These are phyloP conservation scores for Drosophila saltans DNA, from an alignment of 1,140 invertebrate genomes.

Conservation along the genomic window DNA sequence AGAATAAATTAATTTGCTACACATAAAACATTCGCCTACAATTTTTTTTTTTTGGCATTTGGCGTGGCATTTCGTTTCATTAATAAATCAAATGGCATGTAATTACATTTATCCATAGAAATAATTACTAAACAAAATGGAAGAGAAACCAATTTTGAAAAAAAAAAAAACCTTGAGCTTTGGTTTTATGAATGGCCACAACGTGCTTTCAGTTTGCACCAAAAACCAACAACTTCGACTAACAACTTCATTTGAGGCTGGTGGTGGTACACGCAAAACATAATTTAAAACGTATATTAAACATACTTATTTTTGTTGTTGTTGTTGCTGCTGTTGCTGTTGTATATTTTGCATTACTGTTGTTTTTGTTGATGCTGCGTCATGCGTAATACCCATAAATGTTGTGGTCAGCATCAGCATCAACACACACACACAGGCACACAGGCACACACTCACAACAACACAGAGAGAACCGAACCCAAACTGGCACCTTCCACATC, in stretches of 20 bases:
- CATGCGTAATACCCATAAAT: slow-evolving; percentile 59
- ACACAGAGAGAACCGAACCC: too few species aligned
- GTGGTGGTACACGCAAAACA: neutral
- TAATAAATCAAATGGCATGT: too few species aligned
- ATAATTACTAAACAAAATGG: too few species aligned
- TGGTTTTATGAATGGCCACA: neutral
- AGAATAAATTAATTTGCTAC: neutral
- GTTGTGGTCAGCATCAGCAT: slow-evolving; percentile 43
- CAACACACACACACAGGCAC: neutral
- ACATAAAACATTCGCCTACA: too few species aligned
- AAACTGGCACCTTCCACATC: too few species aligned
- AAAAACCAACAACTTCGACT: slow-evolving; percentile 16
- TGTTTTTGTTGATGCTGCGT: slow-evolving; percentile 21
- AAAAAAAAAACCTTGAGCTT: neutral
- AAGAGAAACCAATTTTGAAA: neutral
- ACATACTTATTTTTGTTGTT: slow-evolving; percentile 42
- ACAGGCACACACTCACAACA: too few species aligned
- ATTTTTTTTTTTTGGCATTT: too few species aligned
- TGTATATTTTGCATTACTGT: neutral
- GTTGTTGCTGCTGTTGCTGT: slow-evolving; percentile 9
- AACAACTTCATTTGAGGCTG: slow-evolving; percentile 37
- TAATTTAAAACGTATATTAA: slow-evolving; percentile 58
- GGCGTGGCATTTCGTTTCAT: too few species aligned
- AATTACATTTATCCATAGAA: too few species aligned
- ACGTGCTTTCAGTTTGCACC: neutral